Base-by-base conservation (phyloP, 2,113 vertebrate species). In the Nyctibius bracteatus region DNA sequence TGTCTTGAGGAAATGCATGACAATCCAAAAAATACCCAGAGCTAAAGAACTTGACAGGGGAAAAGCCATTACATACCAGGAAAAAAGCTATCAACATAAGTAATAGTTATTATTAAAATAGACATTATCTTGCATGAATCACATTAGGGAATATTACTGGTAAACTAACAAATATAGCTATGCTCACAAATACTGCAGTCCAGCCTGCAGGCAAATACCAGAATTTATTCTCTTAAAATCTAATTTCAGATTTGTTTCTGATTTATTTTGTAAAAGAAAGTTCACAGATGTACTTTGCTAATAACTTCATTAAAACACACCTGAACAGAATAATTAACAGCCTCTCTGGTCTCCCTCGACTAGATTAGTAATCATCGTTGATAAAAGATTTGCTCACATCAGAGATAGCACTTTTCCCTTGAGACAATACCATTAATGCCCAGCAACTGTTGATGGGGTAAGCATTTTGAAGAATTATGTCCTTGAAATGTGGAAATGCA, bases 251-350 rank as follows among this genome's bases (percentile, higher is more conserved):
- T 81, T 70, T 83, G 20, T 77, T 80, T 44, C 21, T 65, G 90
- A 51, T 10, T 81, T 63, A 8, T 78, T 85, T 92, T 74, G 19
- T 67, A 27, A 74, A 52, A 66, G n/a, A 51, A 89, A 43, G 8
- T 68, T 85, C 70, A 80, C 61, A 94, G 78, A 82, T 65, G 49
- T 82, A 87, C 55, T 90, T 88, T 74, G 43, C 33, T 77, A 72
- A 92, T 47, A 93, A 81, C 51, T 67, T 90, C 65, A 92, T 86
- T 84, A 86, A 84, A 90, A 20, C 44, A 77, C 24, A 94, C 66
- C 46, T 71, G 67, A 90, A 70, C 63, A 92, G 80, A 94, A 95
- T 92, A 94, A 92, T 77, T 93, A 90, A 84, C 61, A 81, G 39
- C 3, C 52, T 72, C 30, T 90, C 88, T 67, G 12, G 65, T 81